Percentiles rank a stretch among this genome's conserved stretches.
These are phyloP conservation scores for Aphelocoma californica DNA, from an alignment of 2,797 vertebrate genomes.

Conservation along the genomic window DNA sequence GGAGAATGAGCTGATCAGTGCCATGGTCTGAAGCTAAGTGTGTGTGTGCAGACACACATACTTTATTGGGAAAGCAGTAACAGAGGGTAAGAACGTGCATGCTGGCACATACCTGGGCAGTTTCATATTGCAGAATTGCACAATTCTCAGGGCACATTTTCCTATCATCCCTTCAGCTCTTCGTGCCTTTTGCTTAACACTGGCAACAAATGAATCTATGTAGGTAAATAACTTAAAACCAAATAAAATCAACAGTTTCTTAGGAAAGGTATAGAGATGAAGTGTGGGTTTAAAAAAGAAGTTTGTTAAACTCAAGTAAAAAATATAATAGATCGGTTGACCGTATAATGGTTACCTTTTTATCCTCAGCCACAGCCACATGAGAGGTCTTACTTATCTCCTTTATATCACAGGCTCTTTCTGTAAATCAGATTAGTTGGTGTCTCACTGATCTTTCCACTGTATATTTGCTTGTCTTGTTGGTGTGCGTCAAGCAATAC, in stretches of 20 bases:
- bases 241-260: background rate
- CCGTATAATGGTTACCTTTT: background rate
- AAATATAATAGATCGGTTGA: background rate
- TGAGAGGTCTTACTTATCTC: background rate
- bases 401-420: background rate
- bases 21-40: background rate
- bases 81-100: background rate
- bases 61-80: background rate
- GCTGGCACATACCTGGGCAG: background rate
- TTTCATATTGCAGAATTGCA: background rate
- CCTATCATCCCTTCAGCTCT: background rate
- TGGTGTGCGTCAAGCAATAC: background rate
- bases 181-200: background rate
- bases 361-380: background rate
- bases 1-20: background rate
- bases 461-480: background rate
- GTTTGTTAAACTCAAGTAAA: background rate
- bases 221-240: background rate
- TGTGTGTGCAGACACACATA: accelerated
- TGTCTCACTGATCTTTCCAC: background rate
- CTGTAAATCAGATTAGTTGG: background rate
- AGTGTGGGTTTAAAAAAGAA: background rate
- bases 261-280: background rate
- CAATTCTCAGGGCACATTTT: background rate
- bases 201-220: background rate